Base-by-base conservation (phyloP, 2,888 invertebrate species). In the Parnassius apollo region DNA sequence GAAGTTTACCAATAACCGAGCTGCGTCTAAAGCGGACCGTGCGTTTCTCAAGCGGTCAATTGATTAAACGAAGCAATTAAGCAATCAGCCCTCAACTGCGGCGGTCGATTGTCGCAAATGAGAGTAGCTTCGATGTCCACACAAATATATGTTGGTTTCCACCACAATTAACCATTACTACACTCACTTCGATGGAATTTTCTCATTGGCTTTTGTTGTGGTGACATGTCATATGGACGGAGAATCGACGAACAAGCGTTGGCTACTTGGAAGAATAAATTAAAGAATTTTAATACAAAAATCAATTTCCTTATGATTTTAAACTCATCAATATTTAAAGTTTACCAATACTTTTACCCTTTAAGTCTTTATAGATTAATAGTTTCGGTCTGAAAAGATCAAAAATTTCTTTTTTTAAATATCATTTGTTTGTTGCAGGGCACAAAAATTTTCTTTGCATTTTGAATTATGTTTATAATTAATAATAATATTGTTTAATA, bases 41-140 rank as follows among this genome's bases (percentile, higher is more conserved):
- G 79, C 80, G 82, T 84, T 83, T 83, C 88, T 86, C 83, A 82
- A 81, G 81, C 87, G 88, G 84, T 84, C 90, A 91, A 91, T 91
- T 91, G 91, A 90, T 91, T 90, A 91, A 91, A 91, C 90, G 88
- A 86, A 89, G 85, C 91, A 91, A 91, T 91, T 91, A 91, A 89
- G 78, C 87, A 91, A 91, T 91, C 89, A 90, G 85, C 78, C 85
- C 75, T 83, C 85, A 86, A 86, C 82, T 84, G 82, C 72, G 80
- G 82, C 79, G 78, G 81, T 75, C 80, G 80, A 83, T 83, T 84
- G 86, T 88, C 88, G 88, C 89, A 87, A 88, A 88, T 86, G 88
- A 88, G 83, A 83, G 83, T 69, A 22, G 44, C 82, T 81, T 82
- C 78, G 78, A 79, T 82, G 65, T 55, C 45, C 45, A 18, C 68